Base-by-base conservation (phyloP, 2,113 vertebrate species). In the Pelmatolapia mariae region DNA sequence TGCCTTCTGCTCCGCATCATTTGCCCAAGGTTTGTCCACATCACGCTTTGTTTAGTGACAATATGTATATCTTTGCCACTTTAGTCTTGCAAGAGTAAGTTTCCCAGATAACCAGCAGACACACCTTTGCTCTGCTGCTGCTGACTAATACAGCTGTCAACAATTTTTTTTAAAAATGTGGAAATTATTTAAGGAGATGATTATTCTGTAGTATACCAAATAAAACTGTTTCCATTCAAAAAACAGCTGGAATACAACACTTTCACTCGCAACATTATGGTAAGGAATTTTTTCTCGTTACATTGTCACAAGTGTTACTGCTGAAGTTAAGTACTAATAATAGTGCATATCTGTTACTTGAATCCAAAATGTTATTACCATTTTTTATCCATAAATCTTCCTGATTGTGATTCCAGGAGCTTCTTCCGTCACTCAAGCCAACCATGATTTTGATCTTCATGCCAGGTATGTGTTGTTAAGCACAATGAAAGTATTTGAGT, bases 1-100 rank as follows among this genome's bases (percentile, higher is more conserved):
- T 47, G 68, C 13, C 31, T 61, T 19, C 16, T 86, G 59, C 54
- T 29, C 92, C 89, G 79, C 87, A 89, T 91, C 16, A 93, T 95
- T 95, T 95, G 81, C 73, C 5, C 8, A 50, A 9, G 81, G 61
- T 89, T 87, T 86, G 43, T 86, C 61, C 54, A 73, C 82, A 56
- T 90, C 88, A 89, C 29, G 82, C 76, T 80, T 38, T 50, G 80
- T 76, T 38, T 81, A 54, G 36, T 8, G 19, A 47, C 50, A 59
- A 29, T 29, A 40, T 56, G 54, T 94, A 91, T 93, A 92, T 80
- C 61, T 82, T 18, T 1, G 10, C 24, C 80, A 38, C 19, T 89
- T 88, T 54, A 85, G 86, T 91, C 82, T 68, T n/a, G 26, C 54
- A 83, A 29, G 43, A 82, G 57, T 18, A 31, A 13, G 61, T 43